Evolutionary conservation across 1,140 invertebrate genomes (phyloP), one percentile per base, ranked within the genome.

Genomic region (Drosophila equinoxialis): DNA sequence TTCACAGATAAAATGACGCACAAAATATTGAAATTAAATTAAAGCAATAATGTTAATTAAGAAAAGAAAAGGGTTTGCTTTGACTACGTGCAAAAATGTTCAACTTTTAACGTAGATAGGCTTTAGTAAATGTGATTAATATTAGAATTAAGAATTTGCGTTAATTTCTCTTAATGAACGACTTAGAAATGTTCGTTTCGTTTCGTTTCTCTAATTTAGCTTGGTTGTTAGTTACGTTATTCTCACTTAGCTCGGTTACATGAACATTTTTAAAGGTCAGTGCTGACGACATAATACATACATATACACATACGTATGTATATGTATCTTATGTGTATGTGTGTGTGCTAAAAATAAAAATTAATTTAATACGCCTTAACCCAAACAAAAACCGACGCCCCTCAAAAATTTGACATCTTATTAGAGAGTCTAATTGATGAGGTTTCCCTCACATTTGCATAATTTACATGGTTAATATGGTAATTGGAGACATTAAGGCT

Each of bases 61-160:
- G n/a, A 11, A 13, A 39, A 8, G 13, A 41, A 51, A n/a, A 66
- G 13, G 35, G 41, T 3, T 33, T 57, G 41, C 42, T 26, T 33
- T 42, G 71, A n/a, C 62, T 86, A 86, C 82, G 82, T 86, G 82
- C 82, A 64, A 66, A 87, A 82, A 73, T 82, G 79, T 71, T 58
- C 57, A 59, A 76, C 65, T 77, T 65, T 72, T 35, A 84, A 73
- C 39, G 54, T 55, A 51, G 45, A 23, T 51, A 8, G 10, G 45
- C 17, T 51, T 30, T 51, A 51, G 45, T 51, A 11, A 51, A 10
- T 51, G 45, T 51, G 17, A 51, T 51, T 51, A 51, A 51, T 17
- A 23, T 51, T n/a, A n/a, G n/a, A n/a, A n/a, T n/a, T 51, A 3
- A 23, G 14, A 20, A 48, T 48, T 48, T 8, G 14, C 45, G 14